phyloP scores from a whole-genome alignment of 2,797 vertebrate species.

The Tamandua tetradactyla region DNA sequence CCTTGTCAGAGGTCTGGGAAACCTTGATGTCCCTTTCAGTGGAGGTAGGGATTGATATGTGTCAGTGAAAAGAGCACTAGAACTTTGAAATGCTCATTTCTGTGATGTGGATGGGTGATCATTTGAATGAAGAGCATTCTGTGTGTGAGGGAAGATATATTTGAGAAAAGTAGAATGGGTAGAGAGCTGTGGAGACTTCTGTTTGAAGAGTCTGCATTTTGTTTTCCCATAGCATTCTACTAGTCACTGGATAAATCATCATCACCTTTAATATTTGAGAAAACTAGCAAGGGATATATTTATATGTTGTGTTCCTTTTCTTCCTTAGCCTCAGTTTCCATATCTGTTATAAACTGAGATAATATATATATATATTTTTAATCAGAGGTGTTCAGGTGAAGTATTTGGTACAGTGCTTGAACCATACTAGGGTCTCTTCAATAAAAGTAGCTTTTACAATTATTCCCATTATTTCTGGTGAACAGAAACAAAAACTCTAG shows the following conservation, averaged over 20 bases:
- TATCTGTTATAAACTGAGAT: background rate
- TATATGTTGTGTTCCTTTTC: background rate
- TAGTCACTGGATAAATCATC: background rate
- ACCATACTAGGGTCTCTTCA: background rate
- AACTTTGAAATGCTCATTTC: conserved; percentile 31
- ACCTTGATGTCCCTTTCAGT: background rate
- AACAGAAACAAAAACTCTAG: background rate
- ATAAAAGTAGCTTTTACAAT: background rate
- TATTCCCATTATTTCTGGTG: background rate
- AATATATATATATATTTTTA: background rate
- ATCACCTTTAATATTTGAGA: background rate
- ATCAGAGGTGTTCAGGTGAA: background rate
- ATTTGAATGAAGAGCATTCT: background rate
- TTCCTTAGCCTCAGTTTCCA: background rate
- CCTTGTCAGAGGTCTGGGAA: background rate
- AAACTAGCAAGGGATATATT: background rate
- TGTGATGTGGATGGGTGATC: background rate
- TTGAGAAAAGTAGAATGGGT: background rate
- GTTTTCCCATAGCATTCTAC: background rate
- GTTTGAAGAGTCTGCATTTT: background rate
- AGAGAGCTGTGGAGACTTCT: background rate
- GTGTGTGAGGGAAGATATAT: background rate
- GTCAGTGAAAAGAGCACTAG: background rate
- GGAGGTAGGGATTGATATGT: background rate
- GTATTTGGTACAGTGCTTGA: background rate